Evolutionary conservation across 2,888 invertebrate species (phyloP).

Genomic region (Zonitis immaculata): DNA sequence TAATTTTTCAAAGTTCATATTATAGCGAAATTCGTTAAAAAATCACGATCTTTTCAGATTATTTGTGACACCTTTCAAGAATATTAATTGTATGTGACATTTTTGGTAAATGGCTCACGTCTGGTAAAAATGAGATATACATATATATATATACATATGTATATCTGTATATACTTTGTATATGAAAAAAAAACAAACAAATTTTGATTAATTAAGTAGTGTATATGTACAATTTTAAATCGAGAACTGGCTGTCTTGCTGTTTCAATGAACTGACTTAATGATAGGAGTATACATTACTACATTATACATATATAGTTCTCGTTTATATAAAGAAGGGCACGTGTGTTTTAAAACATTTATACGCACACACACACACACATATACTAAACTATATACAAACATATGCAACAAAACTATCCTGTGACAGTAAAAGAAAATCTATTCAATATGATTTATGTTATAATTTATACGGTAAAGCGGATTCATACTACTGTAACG

Average conservation of each 20-base stretch:
- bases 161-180: too few species aligned
- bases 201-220: conserved; percentile 20
- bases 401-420: conserved; percentile 18
- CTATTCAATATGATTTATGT: conserved; percentile 21
- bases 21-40: neutral
- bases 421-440: conserved; percentile 20
- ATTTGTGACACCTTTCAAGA: neutral
- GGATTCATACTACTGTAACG: conserved; percentile 16
- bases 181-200: conserved; percentile 13
- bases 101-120: too few species aligned
- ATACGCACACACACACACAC: conserved; percentile 6
- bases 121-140: too few species aligned
- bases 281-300: conserved; percentile 22
- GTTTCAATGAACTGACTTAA: conserved; percentile 24
- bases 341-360: conserved; percentile 21
- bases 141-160: too few species aligned
- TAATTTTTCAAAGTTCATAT: neutral
- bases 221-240: conserved; percentile 21
- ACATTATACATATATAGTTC: too few species aligned
- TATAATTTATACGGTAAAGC: conserved; percentile 20
- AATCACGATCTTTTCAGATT: neutral
- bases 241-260: conserved; percentile 20
- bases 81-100: neutral
- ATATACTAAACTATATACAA: neutral
- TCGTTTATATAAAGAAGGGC: conserved; percentile 23